Base-by-base conservation (phyloP, 2,888 invertebrate genomes). In the Branchinecta sandiegonensis region DNA sequence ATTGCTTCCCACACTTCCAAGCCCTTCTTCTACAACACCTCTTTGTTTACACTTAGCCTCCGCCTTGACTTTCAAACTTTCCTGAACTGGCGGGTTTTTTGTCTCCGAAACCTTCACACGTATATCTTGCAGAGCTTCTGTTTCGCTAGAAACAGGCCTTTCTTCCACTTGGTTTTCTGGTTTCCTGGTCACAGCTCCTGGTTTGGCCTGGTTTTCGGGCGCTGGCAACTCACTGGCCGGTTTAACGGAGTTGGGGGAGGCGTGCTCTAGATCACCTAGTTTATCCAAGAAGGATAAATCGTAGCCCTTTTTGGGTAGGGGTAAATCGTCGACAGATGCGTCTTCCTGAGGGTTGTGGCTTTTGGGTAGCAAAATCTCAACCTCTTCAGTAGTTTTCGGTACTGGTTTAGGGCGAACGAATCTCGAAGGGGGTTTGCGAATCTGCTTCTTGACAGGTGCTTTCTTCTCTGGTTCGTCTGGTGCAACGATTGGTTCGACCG, bases 241-340 rank as follows among this genome's bases (percentile, higher is more conserved):
- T 56, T 56, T 56, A 2, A 56, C 63, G 2, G 63, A 56, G 23
- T 56, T 56, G 9, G 69, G 69, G 1, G 69, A 47, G 8, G 69
- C 69, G 68, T 68, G 37, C 23, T 69, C 69, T 56, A 66, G 64
- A 50, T 69, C 67, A n/a, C 66, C 69, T 48, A 69, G 56, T 12
- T 69, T 69, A 63, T 69, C 69, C 48, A 69, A 47, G 66, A 69
- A 69, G 11, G 65, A 65, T 56, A 69, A 68, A 48, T 69, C 69
- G 65, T 69, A 69, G 17, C 69, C 69, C 17, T 69, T 69, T 65
- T 69, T 69, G 9, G 69, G 69, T 17, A 69, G n/a, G 56, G 67
- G 48, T 47, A 64, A 6, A 14, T 50, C 66, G 12, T 46, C 64
- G 17, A 65, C 8, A 37, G 37, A 37, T 17, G 23, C 23, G 63